Percentiles rank a stretch among this genome's conserved stretches.
These are phyloP conservation scores for Formica aserva DNA, from an alignment of 2,888 invertebrate genomes.

Conservation along the genomic window DNA sequence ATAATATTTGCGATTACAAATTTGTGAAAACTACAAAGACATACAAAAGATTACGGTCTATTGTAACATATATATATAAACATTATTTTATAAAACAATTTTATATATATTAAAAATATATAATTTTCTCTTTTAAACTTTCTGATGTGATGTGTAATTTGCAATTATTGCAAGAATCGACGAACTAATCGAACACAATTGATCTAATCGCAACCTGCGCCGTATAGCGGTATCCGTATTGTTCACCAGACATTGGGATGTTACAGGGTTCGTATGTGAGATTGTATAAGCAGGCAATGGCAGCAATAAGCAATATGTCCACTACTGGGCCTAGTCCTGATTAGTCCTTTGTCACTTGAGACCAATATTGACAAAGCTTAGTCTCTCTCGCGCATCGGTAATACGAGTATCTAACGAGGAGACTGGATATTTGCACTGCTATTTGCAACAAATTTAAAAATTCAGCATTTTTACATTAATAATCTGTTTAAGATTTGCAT, in stretches of 20 bases:
- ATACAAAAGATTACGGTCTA: neutral
- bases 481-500: neutral
- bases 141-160: neutral
- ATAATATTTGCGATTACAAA: neutral
- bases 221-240: neutral
- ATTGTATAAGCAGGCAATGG: slow-evolving; percentile 41
- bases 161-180: neutral
- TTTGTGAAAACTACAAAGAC: neutral
- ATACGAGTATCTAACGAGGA: slow-evolving; percentile 59
- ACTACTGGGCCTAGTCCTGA: slow-evolving; percentile 60
- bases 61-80: neutral
- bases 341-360: slow-evolving; percentile 73
- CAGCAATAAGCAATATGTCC: slow-evolving; percentile 63
- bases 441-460: slow-evolving; percentile 41
- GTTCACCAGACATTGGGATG: slow-evolving; percentile 28
- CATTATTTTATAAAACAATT: neutral
- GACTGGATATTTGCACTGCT: slow-evolving; percentile 34
- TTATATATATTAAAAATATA: neutral
- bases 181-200: slow-evolving; percentile 12
- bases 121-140: neutral
- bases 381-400: slow-evolving; percentile 54
- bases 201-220: neutral
- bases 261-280: slow-evolving; percentile 16
- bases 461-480: neutral
- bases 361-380: slow-evolving; percentile 59